Evolutionary conservation across 2,797 vertebrate genomes (phyloP), one percentile per base, ranked within the genome.

Genomic region (Acanthiza pusilla): DNA sequence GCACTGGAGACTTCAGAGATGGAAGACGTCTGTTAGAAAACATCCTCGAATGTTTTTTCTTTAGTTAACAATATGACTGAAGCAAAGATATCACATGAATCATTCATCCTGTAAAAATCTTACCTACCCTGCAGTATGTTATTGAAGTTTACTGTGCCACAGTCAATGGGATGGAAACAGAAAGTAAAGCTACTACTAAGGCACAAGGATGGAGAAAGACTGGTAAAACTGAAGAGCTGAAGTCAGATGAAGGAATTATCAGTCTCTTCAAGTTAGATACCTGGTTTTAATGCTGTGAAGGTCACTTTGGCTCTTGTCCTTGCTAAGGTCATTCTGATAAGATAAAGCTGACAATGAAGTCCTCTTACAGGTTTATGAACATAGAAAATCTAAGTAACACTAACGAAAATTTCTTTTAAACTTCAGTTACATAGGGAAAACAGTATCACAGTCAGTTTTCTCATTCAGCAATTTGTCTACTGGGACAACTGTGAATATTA

Each of bases 221-320:
- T 48, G 62, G 85, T 81, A 85, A 75, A 85, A 90, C 48, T 43
- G 85, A 95, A 93, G 82, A 95, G 91, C 80, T 88, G 55, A 91
- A 84, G 8, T 75, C 51, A 84, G 38, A 71, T 78, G 60, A 70
- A 73, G 38, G 27, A 90, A 76, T 84, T 72, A 88, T 18, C 89
- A 93, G 76, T 86, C 89, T 96, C 84, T 95, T 95, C 88, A 86
- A 88, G 70, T 84, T 74, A 90, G n/a, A 73, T 72, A 93, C 94
- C 94, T 78, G 85, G 85, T 75, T 92, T 86, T 78, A 89, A 88
- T 90, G 93, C 60, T 86, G 60, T 79, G 82, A 96, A 97, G 94
- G 94, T 91, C 91, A 96, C 94, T 97, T 97, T 95, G 96, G 89
- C 73, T 94, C 47, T 95, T 95, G 54, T 61, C 70, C 62, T 94